phyloP scores from a whole-genome alignment of 2,888 invertebrate species.

The Cactoblastis cactorum region DNA sequence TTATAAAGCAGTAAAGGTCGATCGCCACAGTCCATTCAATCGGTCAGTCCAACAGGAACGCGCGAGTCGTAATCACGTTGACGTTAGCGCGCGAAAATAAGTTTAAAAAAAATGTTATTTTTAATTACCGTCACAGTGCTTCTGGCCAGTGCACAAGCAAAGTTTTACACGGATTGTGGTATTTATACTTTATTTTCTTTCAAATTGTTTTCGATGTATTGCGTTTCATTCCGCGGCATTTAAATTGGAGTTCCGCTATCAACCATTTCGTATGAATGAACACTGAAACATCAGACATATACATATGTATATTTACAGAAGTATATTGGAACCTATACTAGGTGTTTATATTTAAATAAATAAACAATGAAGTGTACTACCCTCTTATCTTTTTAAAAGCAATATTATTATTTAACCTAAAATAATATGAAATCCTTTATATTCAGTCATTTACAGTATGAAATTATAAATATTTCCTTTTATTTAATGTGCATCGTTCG shows the following conservation, averaged over 20 bases:
- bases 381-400: too few relatives aligned
- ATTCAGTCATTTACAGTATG: too few relatives aligned
- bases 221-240: not conserved
- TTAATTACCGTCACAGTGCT: constrained; percentile 46
- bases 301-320: not conserved
- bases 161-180: constrained; percentile 71
- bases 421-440: too few relatives aligned
- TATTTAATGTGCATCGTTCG: too few relatives aligned
- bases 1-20: constrained; percentile 67
- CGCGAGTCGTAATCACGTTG: constrained; percentile 63
- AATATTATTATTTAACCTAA: too few relatives aligned
- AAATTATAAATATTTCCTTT: too few relatives aligned
- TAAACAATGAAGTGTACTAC: too few relatives aligned
- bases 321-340: too few relatives aligned
- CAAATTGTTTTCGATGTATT: not conserved
- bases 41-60: constrained; percentile 50
- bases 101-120: constrained; percentile 43
- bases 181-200: constrained; percentile 27
- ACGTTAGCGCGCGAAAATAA: constrained; percentile 61
- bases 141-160: constrained; percentile 59
- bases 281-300: constrained; percentile 11
- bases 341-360: too few relatives aligned
- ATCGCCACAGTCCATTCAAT: constrained; percentile 44
- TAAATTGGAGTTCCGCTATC: constrained; percentile 18
- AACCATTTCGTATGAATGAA: constrained; percentile 15